Percentiles rank a stretch among this genome's conserved stretches.
phyloP scores from a whole-genome alignment of 1,140 invertebrate genomes.

The Bombus superbus region DNA sequence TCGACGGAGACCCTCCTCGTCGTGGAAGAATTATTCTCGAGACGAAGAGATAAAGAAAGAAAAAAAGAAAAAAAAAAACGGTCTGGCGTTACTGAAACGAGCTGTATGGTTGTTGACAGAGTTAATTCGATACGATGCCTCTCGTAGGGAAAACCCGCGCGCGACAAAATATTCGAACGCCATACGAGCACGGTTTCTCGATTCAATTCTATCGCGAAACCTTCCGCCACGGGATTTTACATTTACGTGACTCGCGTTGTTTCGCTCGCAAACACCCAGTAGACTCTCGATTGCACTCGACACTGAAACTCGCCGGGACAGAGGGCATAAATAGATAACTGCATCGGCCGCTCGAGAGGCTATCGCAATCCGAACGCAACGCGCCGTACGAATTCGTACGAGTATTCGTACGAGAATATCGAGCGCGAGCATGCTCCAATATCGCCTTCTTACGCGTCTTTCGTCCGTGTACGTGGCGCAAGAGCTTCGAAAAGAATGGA shows the following conservation, averaged over 20 bases:
- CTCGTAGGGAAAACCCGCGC: background rate
- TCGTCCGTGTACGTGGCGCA: background rate
- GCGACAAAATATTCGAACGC: background rate
- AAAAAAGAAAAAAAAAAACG: background rate
- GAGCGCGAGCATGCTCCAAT: background rate
- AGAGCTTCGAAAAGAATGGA: background rate
- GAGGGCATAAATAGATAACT: slow-evolving; percentile 12
- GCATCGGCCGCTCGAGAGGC: background rate
- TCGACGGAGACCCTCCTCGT: background rate
- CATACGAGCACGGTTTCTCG: background rate
- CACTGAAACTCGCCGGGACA: slow-evolving; percentile 5
- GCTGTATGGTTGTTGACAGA: background rate
- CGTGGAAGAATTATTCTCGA: background rate
- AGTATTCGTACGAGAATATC: background rate
- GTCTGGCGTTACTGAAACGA: background rate
- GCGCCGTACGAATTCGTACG: background rate
- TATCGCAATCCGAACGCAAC: background rate
- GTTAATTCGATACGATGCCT: background rate
- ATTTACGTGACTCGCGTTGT: background rate
- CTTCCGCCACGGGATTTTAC: background rate
- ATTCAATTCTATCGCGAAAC: background rate
- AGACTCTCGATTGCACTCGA: background rate
- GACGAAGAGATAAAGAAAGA: background rate
- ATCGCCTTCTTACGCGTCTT: background rate
- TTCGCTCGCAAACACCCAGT: background rate